Conservation (phyloP, 2,797 vertebrate genomes). For the Gallinago nigripennis region DNA sequence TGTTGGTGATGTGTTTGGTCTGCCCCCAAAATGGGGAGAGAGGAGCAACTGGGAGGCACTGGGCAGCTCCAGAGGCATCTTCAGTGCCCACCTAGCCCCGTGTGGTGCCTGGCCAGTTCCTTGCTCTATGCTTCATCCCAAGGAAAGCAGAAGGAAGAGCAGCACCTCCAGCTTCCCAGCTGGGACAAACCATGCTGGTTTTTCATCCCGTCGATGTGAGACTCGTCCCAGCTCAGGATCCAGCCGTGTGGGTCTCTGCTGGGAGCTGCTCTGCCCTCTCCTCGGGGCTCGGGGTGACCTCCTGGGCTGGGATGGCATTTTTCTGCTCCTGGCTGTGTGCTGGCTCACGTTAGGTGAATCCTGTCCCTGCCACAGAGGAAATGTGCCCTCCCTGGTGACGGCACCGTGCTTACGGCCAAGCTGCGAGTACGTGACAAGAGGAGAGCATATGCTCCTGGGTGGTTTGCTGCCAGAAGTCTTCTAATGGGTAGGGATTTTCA, state of each 20-base stretch:
- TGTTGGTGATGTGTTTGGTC: background rate
- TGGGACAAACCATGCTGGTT: background rate
- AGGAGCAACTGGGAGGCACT: too few species aligned
- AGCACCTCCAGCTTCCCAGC: background rate
- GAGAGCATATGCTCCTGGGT: background rate
- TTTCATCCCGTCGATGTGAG: background rate
- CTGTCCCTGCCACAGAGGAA: background rate
- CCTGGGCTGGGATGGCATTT: background rate
- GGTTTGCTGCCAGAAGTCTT: background rate
- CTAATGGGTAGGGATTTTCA: background rate
- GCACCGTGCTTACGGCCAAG: background rate
- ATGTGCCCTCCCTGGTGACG: background rate
- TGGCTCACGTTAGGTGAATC: background rate
- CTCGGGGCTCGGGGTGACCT: fast-evolving
- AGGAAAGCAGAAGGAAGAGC: constrained; percentile 14
- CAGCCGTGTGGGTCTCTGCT: fast-evolving
- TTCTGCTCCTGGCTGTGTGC: background rate
- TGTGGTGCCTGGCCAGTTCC: background rate
- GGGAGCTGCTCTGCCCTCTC: background rate
- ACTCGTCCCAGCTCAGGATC: background rate
- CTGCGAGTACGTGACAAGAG: background rate
- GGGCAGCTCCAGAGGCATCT: background rate
- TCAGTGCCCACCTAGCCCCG: background rate
- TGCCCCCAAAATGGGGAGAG: background rate
- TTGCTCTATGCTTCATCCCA: background rate